Percentiles rank a stretch among this genome's conserved stretches.
These are phyloP conservation scores for Spea multiplicata DNA, from an alignment of 2,113 vertebrate genomes.

Conservation along the genomic window DNA sequence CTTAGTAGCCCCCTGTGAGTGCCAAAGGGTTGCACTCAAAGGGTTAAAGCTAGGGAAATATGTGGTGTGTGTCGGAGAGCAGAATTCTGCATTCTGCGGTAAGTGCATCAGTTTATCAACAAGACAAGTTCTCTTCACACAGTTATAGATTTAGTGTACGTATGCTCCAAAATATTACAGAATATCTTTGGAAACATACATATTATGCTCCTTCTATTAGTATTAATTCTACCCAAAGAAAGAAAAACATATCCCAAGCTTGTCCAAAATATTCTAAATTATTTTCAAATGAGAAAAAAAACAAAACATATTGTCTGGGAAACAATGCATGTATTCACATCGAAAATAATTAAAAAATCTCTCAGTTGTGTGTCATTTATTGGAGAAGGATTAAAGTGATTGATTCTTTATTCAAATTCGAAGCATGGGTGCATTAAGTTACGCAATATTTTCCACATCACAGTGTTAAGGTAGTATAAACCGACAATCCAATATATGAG, in stretches of 20 bases:
- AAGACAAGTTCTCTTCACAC: not conserved
- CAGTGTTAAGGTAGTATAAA: conserved; percentile 26
- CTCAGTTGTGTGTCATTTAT: conserved; percentile 8
- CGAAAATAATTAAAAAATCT: not conserved
- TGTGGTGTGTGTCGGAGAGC: not conserved
- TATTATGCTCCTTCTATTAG: not conserved
- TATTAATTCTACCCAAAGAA: not conserved
- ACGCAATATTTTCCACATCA: conserved; percentile 5
- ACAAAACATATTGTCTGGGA: not conserved
- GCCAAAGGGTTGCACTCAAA: not conserved
- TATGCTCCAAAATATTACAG: not conserved
- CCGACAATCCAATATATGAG: not conserved
- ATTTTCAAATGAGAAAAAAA: not conserved
- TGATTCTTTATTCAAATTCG: not conserved
- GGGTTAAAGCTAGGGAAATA: not conserved
- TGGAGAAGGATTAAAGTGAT: not conserved
- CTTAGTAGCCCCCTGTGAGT: not conserved
- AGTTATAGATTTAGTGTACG: not conserved
- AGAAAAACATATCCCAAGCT: not conserved
- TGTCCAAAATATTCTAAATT: not conserved
- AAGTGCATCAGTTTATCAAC: not conserved
- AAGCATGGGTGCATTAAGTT: not conserved
- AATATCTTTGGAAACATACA: not conserved
- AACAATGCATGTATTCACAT: conserved; percentile 2
- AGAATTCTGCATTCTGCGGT: not conserved